Conservation (phyloP, 53 echinoderm and acorn worm genomes). For the Pentamera pediparva region DNA sequence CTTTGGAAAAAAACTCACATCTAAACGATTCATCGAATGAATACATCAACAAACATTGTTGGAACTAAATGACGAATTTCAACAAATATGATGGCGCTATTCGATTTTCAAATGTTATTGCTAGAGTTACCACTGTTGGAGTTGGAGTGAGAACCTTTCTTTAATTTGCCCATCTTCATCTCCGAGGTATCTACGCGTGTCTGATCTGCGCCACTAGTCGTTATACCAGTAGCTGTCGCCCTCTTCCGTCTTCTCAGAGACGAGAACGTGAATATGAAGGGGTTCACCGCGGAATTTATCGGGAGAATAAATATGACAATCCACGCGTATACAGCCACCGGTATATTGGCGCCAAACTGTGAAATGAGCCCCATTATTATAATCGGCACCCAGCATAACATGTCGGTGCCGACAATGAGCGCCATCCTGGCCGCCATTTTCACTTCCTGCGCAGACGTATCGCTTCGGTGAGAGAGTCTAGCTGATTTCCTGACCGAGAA, state of each 20-base stretch:
- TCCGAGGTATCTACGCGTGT: too few relatives aligned
- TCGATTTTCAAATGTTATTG: too few relatives aligned
- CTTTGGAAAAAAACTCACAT: too few relatives aligned
- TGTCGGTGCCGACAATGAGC: slow-evolving; percentile 59
- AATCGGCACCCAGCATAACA: slow-evolving; percentile 59
- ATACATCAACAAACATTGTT: too few relatives aligned
- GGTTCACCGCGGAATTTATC: slow-evolving; percentile 62
- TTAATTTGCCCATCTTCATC: too few relatives aligned
- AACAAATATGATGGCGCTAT: too few relatives aligned
- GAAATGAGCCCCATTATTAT: slow-evolving; percentile 58
- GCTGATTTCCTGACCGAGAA: slow-evolving; percentile 39
- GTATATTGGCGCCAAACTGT: slow-evolving; percentile 38
- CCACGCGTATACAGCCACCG: slow-evolving; percentile 55
- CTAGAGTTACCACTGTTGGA: too few relatives aligned
- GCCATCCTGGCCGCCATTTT: slow-evolving; percentile 62
- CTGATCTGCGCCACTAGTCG: neutral
- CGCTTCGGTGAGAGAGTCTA: slow-evolving; percentile 21
- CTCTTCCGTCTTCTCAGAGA: slow-evolving; percentile 23
- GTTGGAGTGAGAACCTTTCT: too few relatives aligned
- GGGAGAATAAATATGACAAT: slow-evolving; percentile 60
- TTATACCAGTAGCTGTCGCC: neutral
- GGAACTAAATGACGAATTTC: too few relatives aligned
- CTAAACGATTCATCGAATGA: too few relatives aligned
- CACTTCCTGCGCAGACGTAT: slow-evolving; percentile 30
- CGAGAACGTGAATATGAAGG: slow-evolving; percentile 56